Base-by-base conservation (phyloP, 2,888 invertebrate species). In the Balanococcus diminutus region DNA sequence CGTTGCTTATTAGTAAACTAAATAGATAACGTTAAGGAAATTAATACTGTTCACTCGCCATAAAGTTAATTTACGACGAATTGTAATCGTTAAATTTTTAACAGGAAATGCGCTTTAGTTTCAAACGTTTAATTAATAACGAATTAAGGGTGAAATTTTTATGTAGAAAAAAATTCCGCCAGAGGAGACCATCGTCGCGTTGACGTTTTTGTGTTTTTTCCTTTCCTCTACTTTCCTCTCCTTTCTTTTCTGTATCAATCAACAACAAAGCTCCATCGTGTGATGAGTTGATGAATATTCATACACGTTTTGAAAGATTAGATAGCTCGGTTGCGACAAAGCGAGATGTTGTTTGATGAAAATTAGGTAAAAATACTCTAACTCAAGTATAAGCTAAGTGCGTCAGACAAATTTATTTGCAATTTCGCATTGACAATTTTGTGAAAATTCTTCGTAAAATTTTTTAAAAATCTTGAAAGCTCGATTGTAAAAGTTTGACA, bases 1-100 rank as follows among this genome's bases (percentile, higher is more conserved):
- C 75, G 75, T 75, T 75, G 32, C 75, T 75, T 75, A 75, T 67
- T 67, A 67, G 61, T 75, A 75, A 36, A 75, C 75, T 67, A 67
- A 67, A 75, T 75, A 75, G 75, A 75, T 75, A 75, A 75, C 75
- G 75, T 75, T 75, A 32, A 32, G 75, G 75, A 75, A 75, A 75
- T 75, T 75, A 75, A 75, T 75, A 75, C 75, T 32, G 75, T 75
- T 75, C 32, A 75, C 75, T 75, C 32, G n/a, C 32, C 32, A 75
- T 75, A 75, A 75, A 75, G 75, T 75, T 75, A 75, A 75, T 75
- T 75, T 75, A 75, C 32, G 32, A 75, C 32, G 75, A 75, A 75
- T 75, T 75, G 32, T 75, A 75, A 75, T 75, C 32, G 32, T 32
- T 75, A 32, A 32, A 75, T 75, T 75, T 75, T 75, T 75, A 32